Base-by-base conservation (phyloP, 2,888 invertebrate species). In the Cerastis rubricosa region DNA sequence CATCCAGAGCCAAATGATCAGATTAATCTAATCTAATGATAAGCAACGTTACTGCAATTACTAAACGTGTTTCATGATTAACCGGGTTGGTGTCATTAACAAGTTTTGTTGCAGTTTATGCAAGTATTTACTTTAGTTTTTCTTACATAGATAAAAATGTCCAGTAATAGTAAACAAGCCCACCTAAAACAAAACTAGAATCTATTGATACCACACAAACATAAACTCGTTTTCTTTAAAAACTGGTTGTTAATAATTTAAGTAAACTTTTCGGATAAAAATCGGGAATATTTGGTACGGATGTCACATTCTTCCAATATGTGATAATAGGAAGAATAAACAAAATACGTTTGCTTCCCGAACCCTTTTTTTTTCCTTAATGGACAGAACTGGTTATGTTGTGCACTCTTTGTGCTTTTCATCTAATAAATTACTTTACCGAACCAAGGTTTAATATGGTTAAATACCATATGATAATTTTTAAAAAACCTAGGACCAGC, bases 11-110 rank as follows among this genome's bases (percentile, higher is more conserved):
- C 80, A 64, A 78, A 74, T 81, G 78, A 70, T 70, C 71, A 85
- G 84, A 88, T 87, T 78, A 88, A 84, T 89, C 77, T 87, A 86
- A 87, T 86, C 84, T 76, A 81, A 85, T 83, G 87, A 87, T 85
- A 85, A 85, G 81, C 84, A 74, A 78, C 74, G 79, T 77, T 81
- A 79, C 66, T 74, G 78, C 85, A 88, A 88, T 89, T 88, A 89
- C 81, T 78, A 80, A 88, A 89, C 83, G 71, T 81, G 81, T 83
- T 84, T 77, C 76, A 82, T 86, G 81, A 83, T 70, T 79, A 80
- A 76, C 74, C 69, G 25, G 68, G 47, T 67, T 68, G 74, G 75
- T 77, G 71, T 65, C 71, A 45, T 70, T 70, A 66, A 69, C 65
- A 73, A 47, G 63, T 84, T 81, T 64, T 43, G 43, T 74, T 54